These are phyloP conservation scores for Aradophagus sp. DNA, from an alignment of 1,140 invertebrate genomes.

Conservation along the genomic window DNA sequence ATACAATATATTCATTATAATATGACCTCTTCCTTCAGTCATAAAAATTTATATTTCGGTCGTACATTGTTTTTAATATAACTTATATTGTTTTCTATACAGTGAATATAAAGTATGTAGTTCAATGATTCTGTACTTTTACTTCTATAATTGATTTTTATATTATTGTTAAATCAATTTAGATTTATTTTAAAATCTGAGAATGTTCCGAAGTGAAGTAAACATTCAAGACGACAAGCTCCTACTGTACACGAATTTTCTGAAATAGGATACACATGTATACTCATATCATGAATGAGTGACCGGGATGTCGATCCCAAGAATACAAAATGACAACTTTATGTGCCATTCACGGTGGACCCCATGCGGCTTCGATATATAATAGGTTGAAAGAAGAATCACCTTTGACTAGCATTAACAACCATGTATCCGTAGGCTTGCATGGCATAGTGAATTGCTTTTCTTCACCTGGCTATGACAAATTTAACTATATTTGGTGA, in stretches of 20 bases:
- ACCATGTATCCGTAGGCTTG: constrained; percentile 54
- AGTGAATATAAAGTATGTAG: too few relatives aligned
- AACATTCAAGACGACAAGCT: too few relatives aligned
- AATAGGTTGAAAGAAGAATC: constrained; percentile 29
- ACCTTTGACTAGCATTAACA: constrained; percentile 47
- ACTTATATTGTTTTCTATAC: too few relatives aligned
- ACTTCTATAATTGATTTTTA: too few relatives aligned
- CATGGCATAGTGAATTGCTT: constrained; percentile 41
- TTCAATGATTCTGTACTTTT: too few relatives aligned
- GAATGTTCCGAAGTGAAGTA: too few relatives aligned
- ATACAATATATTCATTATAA: too few relatives aligned
- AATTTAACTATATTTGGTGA: constrained; percentile 56
- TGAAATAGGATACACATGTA: constrained; percentile 5
- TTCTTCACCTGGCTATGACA: constrained; percentile 59
- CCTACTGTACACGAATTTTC: neutral
- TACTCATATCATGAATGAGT: constrained; percentile 43
- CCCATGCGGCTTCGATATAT: constrained; percentile 40
- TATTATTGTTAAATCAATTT: too few relatives aligned
- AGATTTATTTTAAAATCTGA: too few relatives aligned
- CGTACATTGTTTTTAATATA: too few relatives aligned
- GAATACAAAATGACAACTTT: constrained; percentile 58
- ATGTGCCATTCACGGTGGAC: constrained; percentile 46
- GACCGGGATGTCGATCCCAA: constrained; percentile 34
- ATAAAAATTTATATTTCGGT: too few relatives aligned
- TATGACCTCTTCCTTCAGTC: too few relatives aligned